Evolutionary conservation across 1,140 invertebrate species (phyloP).

Genomic region (Lordiphosa stackelbergi): DNA sequence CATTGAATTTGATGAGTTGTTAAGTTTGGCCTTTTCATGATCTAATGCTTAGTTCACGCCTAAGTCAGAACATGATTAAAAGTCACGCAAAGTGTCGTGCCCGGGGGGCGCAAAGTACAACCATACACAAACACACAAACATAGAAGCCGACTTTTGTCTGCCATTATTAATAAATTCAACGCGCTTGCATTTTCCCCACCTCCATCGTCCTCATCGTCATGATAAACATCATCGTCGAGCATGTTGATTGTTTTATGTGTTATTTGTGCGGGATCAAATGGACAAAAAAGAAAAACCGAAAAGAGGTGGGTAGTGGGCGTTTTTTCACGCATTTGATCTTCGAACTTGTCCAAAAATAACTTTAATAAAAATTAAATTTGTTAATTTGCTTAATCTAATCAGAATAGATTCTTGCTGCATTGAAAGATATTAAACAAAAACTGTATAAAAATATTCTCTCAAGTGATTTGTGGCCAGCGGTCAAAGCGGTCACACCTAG

Average conservation of each 20-base stretch:
- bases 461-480: conserved; percentile 38
- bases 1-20: no score
- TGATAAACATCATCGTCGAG: background rate
- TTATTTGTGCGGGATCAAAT: conserved; percentile 7
- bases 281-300: conserved; percentile 26
- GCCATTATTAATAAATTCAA: conserved; percentile 32
- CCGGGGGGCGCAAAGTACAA: background rate
- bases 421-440: conserved; percentile 3
- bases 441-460: conserved; percentile 11
- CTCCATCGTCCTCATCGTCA: conserved; percentile 4
- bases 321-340: conserved; percentile 56
- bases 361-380: conserved; percentile 17
- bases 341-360: conserved; percentile 29
- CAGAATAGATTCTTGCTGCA: conserved; percentile 17
- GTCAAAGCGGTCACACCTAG: conserved; percentile 58
- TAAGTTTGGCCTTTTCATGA: no score
- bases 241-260: conserved; percentile 38
- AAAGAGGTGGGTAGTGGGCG: conserved; percentile 1
- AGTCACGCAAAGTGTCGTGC: conserved; percentile 40
- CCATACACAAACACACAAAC: background rate
- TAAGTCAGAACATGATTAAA: conserved; percentile 13
- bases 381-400: conserved; percentile 61
- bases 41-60: background rate
- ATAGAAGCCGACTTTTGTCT: conserved; percentile 3
- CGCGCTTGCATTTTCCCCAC: conserved; percentile 19